Evolutionary conservation across 2,888 invertebrate species (phyloP).

Genomic region (Cataglyphis rosenhaueri): DNA sequence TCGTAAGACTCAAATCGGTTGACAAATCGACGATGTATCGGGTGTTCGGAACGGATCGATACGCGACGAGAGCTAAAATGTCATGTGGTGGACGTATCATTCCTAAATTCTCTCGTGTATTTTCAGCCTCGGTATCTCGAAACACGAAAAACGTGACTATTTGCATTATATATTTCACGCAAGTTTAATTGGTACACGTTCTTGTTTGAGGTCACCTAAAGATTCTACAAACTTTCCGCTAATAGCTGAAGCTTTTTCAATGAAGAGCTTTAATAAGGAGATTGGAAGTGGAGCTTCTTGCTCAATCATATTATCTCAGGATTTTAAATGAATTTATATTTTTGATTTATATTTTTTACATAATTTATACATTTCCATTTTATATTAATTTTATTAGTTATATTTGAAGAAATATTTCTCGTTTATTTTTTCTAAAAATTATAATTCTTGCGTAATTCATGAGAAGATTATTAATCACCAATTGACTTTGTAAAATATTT

Average conservation of each 20-base stretch:
- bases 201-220: slow-evolving; percentile 29
- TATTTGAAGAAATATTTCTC: not conserved
- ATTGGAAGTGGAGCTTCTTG: not conserved
- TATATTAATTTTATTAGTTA: not conserved
- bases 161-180: not conserved
- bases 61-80: not conserved
- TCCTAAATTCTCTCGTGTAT: slow-evolving; percentile 25
- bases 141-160: not conserved
- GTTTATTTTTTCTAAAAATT: not conserved
- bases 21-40: slow-evolving; percentile 1
- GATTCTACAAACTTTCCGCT: slow-evolving; percentile 26
- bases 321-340: not conserved
- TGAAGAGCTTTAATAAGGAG: slow-evolving; percentile 14
- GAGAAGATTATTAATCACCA: slow-evolving; percentile 18
- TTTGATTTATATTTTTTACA: not conserved
- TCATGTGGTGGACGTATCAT: not conserved
- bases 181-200: slow-evolving; percentile 39
- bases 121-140: not conserved
- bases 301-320: not conserved
- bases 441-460: not conserved
- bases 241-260: slow-evolving; percentile 9
- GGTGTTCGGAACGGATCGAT: not conserved
- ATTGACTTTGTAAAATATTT: slow-evolving; percentile 15
- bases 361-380: not conserved
- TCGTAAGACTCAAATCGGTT: not conserved